A percentile compares a stretch with the other conserved stretches of the same genome.
Conservation (phyloP, 1,140 invertebrate genomes). For the Drosophila melanica region DNA sequence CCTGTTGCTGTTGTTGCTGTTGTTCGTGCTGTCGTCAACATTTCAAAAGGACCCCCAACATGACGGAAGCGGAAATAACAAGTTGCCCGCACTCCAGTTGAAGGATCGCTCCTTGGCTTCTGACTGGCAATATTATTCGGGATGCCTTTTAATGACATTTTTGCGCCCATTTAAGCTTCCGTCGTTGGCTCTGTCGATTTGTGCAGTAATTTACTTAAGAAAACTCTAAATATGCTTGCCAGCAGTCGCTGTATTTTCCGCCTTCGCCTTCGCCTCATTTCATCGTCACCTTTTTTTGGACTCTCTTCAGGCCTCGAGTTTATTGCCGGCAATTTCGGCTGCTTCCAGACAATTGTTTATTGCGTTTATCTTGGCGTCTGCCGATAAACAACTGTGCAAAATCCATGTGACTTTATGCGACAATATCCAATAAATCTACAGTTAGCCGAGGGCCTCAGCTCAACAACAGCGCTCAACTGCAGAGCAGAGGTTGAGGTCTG, state of each 20-base stretch:
- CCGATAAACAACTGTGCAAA: conserved; percentile 74
- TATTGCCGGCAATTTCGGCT: conserved; percentile 38
- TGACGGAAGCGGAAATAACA: conserved; percentile 78
- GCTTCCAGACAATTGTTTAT: conserved; percentile 66
- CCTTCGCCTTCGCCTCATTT: too few species aligned
- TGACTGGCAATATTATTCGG: conserved; percentile 8
- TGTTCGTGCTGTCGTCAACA: conserved; percentile 34
- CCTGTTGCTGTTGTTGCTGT: conserved; percentile 10
- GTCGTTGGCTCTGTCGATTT: conserved; percentile 62
- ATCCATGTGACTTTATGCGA: conserved; percentile 69
- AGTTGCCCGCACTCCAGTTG: conserved; percentile 56
- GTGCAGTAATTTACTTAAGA: conserved; percentile 79
- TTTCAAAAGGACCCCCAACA: conserved; percentile 67
- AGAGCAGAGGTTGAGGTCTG: conserved; percentile 1
- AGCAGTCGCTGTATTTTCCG: not conserved
- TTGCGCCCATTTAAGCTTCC: conserved; percentile 78
- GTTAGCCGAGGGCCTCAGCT: conserved; percentile 18
- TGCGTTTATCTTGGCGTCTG: conserved; percentile 71
- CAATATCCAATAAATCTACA: conserved; percentile 77
- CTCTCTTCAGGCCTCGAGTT: not conserved
- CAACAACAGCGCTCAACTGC: not conserved
- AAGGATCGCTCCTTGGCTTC: not conserved
- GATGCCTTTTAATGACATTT: conserved; percentile 76
- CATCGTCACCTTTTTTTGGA: too few species aligned
- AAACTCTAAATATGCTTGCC: conserved; percentile 67